These are phyloP conservation scores for Macheiramphus alcinus DNA, from an alignment of 2,113 vertebrate genomes.

Conservation along the genomic window DNA sequence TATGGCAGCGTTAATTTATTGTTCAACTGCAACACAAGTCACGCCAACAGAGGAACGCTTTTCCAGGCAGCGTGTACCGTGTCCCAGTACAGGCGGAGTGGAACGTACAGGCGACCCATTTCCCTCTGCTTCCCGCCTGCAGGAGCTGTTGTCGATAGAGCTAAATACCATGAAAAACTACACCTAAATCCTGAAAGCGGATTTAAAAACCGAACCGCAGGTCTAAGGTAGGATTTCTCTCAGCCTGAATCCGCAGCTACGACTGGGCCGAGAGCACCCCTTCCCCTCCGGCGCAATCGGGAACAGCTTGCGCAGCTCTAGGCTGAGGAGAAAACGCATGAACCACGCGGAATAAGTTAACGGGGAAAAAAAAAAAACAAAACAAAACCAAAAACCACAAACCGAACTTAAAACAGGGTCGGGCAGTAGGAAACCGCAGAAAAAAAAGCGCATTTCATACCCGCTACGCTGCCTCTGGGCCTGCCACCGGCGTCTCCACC, in stretches of 20 bases:
- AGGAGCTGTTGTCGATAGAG: fast-evolving
- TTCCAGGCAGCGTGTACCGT: fast-evolving
- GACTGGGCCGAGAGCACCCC: not conserved
- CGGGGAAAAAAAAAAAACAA: not conserved
- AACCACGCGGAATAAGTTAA: too few species aligned
- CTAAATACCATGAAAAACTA: fast-evolving
- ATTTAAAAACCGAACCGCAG: not conserved
- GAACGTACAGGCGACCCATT: not conserved
- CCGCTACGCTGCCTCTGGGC: not conserved
- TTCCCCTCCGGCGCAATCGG: fast-evolving
- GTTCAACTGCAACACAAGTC: fast-evolving
- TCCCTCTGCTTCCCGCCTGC: not conserved
- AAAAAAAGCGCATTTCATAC: not conserved
- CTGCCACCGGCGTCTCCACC: not conserved
- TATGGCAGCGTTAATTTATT: fast-evolving
- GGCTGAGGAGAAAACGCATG: not conserved
- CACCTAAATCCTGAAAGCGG: fast-evolving
- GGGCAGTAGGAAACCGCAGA: not conserved
- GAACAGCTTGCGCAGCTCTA: not conserved
- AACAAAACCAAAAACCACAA: too few species aligned
- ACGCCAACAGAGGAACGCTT: fast-evolving
- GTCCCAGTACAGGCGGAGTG: not conserved
- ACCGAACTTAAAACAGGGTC: too few species aligned
- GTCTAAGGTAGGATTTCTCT: too few species aligned
- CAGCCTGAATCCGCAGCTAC: fast-evolving